Evolutionary conservation across 1,140 invertebrate species (phyloP).

Genomic region (Drosophila prosaltans): DNA sequence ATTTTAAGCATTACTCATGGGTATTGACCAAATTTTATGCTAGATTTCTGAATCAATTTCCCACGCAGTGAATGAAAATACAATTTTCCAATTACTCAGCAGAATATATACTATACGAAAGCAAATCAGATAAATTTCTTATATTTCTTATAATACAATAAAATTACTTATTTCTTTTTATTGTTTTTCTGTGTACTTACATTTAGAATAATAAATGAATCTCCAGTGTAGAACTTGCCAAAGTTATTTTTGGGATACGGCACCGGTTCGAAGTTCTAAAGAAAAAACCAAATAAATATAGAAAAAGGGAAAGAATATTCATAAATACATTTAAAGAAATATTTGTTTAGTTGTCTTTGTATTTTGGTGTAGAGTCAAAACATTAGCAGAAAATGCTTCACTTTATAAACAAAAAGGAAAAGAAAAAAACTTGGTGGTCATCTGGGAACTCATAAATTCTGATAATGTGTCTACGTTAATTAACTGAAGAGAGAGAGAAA

Average conservation of each 20-base stretch:
- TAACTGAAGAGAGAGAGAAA: conserved; percentile 28
- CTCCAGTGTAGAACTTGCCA: conserved; percentile 95
- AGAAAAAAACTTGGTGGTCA: conserved; percentile 17
- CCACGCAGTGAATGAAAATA: neutral
- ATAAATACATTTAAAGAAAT: conserved; percentile 19
- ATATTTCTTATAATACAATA: no score
- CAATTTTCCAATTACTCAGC: neutral
- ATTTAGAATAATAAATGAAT: conserved; percentile 94
- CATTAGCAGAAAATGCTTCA: conserved; percentile 7
- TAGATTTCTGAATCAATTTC: conserved; percentile 3
- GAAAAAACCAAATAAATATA: conserved; percentile 66
- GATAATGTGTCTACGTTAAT: conserved; percentile 54
- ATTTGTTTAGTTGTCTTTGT: conserved; percentile 11
- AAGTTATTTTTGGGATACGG: conserved; percentile 89
- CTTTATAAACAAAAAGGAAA: conserved; percentile 31
- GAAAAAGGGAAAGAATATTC: conserved; percentile 32
- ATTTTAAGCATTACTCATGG: neutral
- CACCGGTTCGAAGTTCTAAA: conserved; percentile 92
- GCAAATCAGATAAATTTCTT: no score
- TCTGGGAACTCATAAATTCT: conserved; percentile 58
- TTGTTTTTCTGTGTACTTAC: conserved; percentile 85
- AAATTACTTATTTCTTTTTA: no score
- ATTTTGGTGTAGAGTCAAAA: conserved; percentile 38
- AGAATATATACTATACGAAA: no score
- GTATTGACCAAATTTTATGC: neutral